Conservation (phyloP, 1,140 invertebrate genomes). For the Tetramorium simillimum region DNA sequence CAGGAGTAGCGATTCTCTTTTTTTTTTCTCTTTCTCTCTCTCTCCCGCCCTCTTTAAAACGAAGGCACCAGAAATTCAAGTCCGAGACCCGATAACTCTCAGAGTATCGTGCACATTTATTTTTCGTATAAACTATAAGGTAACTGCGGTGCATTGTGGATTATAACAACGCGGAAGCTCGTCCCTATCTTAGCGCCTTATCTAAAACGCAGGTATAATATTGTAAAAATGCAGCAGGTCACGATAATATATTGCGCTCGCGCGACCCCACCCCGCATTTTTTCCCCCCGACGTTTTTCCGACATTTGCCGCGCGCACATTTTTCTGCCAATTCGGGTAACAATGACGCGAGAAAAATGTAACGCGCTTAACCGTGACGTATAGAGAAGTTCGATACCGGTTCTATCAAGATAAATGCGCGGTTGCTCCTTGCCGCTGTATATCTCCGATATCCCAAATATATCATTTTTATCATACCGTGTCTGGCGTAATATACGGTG, state of each 20-base stretch:
- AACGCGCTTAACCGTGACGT: conserved; percentile 47
- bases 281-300: not conserved
- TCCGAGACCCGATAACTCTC: not conserved
- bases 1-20: not conserved
- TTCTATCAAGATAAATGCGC: conserved; percentile 49
- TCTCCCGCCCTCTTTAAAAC: not conserved
- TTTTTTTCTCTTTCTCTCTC: not conserved
- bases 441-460: conserved; percentile 34
- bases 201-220: conserved; percentile 7
- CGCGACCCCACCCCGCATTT: not conserved
- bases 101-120: not conserved
- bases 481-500: not conserved
- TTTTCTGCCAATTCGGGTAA: conserved; percentile 49
- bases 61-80: not conserved
- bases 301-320: not conserved
- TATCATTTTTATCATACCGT: conserved; percentile 38
- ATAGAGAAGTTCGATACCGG: conserved; percentile 47
- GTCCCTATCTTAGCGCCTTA: not conserved
- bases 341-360: conserved; percentile 53
- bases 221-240: not conserved
- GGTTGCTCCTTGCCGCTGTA: conserved; percentile 28
- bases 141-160: not conserved
- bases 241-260: not conserved
- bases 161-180: not conserved
- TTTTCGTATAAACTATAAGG: not conserved